These are phyloP conservation scores for Piaya cayana DNA, from an alignment of 2,113 vertebrate species.

Conservation along the genomic window DNA sequence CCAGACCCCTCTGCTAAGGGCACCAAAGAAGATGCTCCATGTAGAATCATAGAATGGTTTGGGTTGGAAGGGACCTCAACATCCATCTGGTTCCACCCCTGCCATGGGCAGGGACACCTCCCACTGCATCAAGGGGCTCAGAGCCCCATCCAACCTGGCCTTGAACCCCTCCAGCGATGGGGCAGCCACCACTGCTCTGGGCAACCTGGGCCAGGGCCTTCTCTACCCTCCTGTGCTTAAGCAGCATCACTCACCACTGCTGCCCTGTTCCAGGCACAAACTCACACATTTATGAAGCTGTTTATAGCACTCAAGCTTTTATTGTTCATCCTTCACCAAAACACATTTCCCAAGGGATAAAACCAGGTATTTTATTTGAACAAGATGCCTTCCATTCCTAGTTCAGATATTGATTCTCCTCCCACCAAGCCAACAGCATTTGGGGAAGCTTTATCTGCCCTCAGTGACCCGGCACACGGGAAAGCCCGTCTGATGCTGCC, in stretches of 20 bases:
- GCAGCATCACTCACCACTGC: too few species aligned
- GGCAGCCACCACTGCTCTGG: too few species aligned
- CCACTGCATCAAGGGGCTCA: too few species aligned
- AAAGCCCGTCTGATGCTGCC: constrained; percentile 35
- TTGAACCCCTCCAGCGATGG: too few species aligned
- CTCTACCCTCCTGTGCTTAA: too few species aligned
- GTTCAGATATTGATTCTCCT: neutral
- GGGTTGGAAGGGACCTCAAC: too few species aligned
- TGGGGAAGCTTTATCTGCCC: constrained; percentile 38
- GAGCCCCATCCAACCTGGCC: too few species aligned
- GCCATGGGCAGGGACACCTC: too few species aligned
- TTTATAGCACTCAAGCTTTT: neutral
- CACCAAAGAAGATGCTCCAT: too few species aligned
- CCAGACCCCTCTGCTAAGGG: neutral
- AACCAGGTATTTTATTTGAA: neutral
- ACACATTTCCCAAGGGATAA: neutral
- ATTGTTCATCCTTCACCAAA: neutral
- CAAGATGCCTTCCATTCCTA: neutral
- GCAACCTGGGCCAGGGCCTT: too few species aligned
- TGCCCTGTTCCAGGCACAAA: neutral
- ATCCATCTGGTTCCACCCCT: too few species aligned
- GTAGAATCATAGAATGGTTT: too few species aligned
- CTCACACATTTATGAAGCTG: fast-evolving
- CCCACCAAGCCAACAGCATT: neutral
- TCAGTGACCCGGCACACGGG: neutral